A percentile compares a stretch with the other conserved stretches of the same genome.
Conservation (phyloP, 2,113 vertebrate genomes). For the Siniperca knerii region DNA sequence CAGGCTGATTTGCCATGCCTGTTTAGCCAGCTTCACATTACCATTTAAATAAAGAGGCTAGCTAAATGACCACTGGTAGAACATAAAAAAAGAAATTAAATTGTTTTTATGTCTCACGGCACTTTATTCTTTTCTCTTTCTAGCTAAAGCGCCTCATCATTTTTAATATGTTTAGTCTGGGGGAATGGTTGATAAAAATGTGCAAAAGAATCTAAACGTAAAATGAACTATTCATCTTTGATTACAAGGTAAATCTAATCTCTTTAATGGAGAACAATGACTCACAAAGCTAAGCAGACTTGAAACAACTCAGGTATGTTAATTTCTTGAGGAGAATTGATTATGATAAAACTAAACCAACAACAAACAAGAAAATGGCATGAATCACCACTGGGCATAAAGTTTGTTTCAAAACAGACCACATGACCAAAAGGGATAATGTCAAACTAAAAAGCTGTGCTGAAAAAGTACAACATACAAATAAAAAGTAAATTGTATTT, state of each 20-base stretch:
- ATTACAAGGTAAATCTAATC: constrained; percentile 77
- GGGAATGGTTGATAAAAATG: constrained; percentile 61
- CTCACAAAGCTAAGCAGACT: constrained; percentile 62
- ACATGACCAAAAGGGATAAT: constrained; percentile 50
- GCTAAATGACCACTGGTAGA: constrained; percentile 77
- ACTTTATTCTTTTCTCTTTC: constrained; percentile 59
- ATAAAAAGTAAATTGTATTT: background rate
- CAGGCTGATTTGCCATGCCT: constrained; percentile 66
- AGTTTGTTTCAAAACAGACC: constrained; percentile 42
- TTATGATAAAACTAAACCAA: constrained; percentile 49
- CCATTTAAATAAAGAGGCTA: constrained; percentile 83
- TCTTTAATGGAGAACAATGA: constrained; percentile 60
- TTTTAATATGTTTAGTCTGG: constrained; percentile 68
- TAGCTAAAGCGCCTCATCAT: constrained; percentile 52
- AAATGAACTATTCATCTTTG: constrained; percentile 70
- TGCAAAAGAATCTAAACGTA: constrained; percentile 53
- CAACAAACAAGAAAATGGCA: constrained; percentile 80
- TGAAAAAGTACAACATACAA: constrained; percentile 3
- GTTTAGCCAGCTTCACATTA: constrained; percentile 79
- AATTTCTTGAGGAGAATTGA: constrained; percentile 55
- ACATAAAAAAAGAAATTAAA: constrained; percentile 77
- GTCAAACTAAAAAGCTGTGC: constrained; percentile 24
- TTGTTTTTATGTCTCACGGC: constrained; percentile 68
- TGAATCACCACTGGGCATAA: constrained; percentile 65
- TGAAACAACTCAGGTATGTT: constrained; percentile 64